phyloP scores from a whole-genome alignment of 1,140 invertebrate species.

The Periplaneta americana region DNA sequence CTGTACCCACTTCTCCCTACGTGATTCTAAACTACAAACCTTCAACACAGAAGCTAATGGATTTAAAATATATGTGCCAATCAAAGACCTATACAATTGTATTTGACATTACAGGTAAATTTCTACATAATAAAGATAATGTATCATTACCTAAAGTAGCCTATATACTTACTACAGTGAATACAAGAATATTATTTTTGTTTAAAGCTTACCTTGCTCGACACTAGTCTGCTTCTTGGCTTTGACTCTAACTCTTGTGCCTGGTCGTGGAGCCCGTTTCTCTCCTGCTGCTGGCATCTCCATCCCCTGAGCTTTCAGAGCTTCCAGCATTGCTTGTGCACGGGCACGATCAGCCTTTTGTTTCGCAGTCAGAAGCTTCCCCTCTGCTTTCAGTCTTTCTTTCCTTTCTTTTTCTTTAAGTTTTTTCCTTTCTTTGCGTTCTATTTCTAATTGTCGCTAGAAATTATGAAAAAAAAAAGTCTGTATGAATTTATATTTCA shows the following conservation, averaged over 20 bases:
- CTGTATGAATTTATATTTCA: conserved; percentile 4
- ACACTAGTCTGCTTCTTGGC: conserved; percentile 37
- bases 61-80: too few relatives aligned
- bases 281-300: conserved; percentile 60
- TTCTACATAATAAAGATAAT: too few relatives aligned
- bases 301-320: conserved; percentile 77
- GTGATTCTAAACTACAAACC: too few relatives aligned
- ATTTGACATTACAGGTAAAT: too few relatives aligned
- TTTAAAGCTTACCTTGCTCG: background rate
- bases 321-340: conserved; percentile 82
- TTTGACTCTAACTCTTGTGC: conserved; percentile 70
- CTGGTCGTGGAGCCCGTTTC: conserved; percentile 59
- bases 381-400: conserved; percentile 89
- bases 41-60: too few relatives aligned
- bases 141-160: too few relatives aligned
- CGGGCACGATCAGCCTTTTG: conserved; percentile 85
- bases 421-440: conserved; percentile 86
- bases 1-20: too few relatives aligned
- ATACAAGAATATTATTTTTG: too few relatives aligned
- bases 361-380: conserved; percentile 87
- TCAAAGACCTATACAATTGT: too few relatives aligned
- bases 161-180: too few relatives aligned
- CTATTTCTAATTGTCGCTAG: conserved; percentile 70
- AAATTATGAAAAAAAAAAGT: background rate
- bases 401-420: conserved; percentile 92